Conservation (phyloP, 1,140 invertebrate genomes). For the Pseudobourletiella spinata region DNA sequence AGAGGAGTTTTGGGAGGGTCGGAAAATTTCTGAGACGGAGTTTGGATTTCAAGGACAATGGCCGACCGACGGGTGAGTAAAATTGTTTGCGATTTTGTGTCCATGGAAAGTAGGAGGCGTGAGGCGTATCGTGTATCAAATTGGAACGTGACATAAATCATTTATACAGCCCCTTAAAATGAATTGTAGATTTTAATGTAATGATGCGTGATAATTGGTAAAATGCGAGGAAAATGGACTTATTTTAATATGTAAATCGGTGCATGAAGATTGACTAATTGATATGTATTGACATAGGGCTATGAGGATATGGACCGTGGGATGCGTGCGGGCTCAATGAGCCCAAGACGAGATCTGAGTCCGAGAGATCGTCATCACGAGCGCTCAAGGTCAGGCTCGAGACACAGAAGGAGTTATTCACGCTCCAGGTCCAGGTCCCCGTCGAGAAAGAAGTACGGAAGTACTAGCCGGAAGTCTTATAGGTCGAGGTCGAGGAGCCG, state of each 20-base stretch:
- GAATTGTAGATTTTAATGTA: background rate
- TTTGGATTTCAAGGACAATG: too few relatives aligned
- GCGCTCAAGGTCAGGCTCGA: background rate
- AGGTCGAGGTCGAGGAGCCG: background rate
- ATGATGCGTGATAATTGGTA: too few relatives aligned
- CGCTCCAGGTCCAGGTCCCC: background rate
- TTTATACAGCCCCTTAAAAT: background rate
- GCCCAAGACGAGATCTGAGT: background rate
- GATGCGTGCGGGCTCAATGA: background rate
- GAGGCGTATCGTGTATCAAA: too few relatives aligned
- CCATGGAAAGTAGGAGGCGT: too few relatives aligned
- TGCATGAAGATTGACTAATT: background rate
- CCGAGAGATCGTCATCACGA: background rate
- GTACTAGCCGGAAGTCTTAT: background rate
- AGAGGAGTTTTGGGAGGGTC: too few relatives aligned
- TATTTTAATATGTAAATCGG: too few relatives aligned
- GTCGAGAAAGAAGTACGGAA: background rate
- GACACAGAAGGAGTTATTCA: background rate
- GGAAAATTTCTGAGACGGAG: too few relatives aligned
- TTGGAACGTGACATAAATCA: too few relatives aligned
- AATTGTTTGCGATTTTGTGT: too few relatives aligned
- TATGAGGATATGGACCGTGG: background rate
- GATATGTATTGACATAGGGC: background rate
- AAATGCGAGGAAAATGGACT: too few relatives aligned
- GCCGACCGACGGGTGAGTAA: too few relatives aligned